phyloP scores from a whole-genome alignment of 2,888 invertebrate genomes.

The Diloba caeruleocephala region DNA sequence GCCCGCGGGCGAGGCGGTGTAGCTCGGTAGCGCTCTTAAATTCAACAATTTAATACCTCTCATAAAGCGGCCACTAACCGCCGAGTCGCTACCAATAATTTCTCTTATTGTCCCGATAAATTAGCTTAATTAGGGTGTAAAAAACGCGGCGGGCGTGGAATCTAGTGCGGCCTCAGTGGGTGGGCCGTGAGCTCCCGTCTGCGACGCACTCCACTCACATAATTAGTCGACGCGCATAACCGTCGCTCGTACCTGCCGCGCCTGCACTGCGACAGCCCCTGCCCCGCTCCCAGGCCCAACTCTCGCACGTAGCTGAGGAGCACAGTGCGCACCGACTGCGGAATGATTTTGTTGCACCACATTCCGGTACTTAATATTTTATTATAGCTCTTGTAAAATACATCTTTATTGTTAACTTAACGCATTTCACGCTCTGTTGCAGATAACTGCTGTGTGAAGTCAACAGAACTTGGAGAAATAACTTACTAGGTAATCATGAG shows the following conservation, averaged over 20 bases:
- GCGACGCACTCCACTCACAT: conserved; percentile 26
- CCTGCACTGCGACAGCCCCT: not conserved
- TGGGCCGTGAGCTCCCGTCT: conserved; percentile 63
- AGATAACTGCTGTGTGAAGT: too few species aligned
- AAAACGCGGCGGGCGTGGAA: conserved; percentile 81
- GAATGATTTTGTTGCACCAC: not conserved
- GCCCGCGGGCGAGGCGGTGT: conserved; percentile 62
- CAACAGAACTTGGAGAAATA: too few species aligned
- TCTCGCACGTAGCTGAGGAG: not conserved
- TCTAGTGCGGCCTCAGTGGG: conserved; percentile 83
- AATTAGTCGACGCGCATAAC: conserved; percentile 40
- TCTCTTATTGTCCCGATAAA: conserved; percentile 87
- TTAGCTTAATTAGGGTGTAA: conserved; percentile 88
- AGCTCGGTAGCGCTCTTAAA: conserved; percentile 85
- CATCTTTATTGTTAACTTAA: too few species aligned
- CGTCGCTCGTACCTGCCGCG: conserved; percentile 42
- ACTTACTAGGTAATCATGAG: too few species aligned
- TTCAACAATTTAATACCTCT: conserved; percentile 81
- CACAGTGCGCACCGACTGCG: not conserved
- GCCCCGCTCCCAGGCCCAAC: not conserved
- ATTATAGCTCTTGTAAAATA: too few species aligned
- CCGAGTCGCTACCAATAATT: conserved; percentile 75
- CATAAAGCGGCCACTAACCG: conserved; percentile 81
- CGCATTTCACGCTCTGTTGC: too few species aligned
- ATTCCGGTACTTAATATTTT: too few species aligned